A percentile compares a stretch with the other conserved stretches of the same genome.
These are phyloP conservation scores for Cylindroiulus punctatus DNA, from an alignment of 2,888 invertebrate genomes.

Conservation along the genomic window DNA sequence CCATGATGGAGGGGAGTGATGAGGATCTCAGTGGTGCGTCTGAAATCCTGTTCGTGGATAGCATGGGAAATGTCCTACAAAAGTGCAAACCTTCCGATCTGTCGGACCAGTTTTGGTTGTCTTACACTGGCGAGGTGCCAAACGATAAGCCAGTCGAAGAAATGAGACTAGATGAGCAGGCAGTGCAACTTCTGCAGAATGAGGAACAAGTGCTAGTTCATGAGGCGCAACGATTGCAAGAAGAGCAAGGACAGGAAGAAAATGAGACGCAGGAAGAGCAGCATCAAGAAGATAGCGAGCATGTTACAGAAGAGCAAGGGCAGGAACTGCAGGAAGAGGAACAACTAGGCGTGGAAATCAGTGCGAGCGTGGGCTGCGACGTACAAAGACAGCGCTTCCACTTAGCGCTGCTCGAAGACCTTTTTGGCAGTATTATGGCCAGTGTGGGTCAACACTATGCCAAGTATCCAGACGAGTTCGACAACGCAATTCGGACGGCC, in stretches of 20 bases:
- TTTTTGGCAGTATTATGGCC: neutral
- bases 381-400: neutral
- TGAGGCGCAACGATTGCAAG: neutral
- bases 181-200: neutral
- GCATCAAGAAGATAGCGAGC: neutral
- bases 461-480: neutral
- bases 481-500: conserved; percentile 13
- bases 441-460: neutral
- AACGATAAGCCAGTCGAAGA: neutral
- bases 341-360: neutral
- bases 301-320: neutral
- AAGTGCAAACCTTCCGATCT: conserved; percentile 29
- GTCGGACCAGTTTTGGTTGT: neutral
- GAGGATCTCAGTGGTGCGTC: neutral
- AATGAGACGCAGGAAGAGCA: neutral
- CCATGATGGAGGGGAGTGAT: neutral
- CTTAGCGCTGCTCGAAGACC: neutral
- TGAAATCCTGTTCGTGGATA: neutral
- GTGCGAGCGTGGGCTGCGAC: neutral
- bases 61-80: neutral
- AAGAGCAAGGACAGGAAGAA: neutral
- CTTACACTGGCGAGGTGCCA: neutral
- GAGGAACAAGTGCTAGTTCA: neutral
- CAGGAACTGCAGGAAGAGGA: neutral
- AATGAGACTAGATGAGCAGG: neutral